phyloP scores from a whole-genome alignment of 2,797 vertebrate genomes.

The Huso huso region DNA sequence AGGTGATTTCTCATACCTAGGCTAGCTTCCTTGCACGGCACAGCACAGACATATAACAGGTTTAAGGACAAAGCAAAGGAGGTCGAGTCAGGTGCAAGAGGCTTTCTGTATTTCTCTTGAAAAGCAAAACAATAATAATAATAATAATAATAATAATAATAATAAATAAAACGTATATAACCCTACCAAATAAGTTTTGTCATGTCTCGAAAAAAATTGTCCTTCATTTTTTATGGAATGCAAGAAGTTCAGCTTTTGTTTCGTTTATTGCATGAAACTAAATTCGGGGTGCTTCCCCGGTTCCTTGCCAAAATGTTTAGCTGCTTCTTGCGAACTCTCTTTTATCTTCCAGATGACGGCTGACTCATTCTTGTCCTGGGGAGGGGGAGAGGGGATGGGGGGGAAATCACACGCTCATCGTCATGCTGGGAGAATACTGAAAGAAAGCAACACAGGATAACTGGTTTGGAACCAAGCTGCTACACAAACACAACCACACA shows the following conservation, averaged over 20 bases:
- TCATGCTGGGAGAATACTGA: conserved; percentile 98
- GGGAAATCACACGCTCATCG: conserved; percentile 94
- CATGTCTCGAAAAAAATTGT: conserved; percentile 71
- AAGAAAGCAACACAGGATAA: conserved; percentile 42
- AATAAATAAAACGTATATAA: conserved; percentile 60
- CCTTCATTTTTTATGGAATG: conserved; percentile 86
- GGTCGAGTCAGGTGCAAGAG: conserved; percentile 35
- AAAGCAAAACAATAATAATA: conserved; percentile 46
- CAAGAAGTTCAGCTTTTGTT: conserved; percentile 71
- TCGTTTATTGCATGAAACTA: conserved; percentile 78
- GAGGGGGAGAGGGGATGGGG: conserved; percentile 22
- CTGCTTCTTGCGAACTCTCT: conserved; percentile 68
- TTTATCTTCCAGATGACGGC: conserved; percentile 80
- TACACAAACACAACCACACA: not conserved
- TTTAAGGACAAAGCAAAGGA: conserved; percentile 64
- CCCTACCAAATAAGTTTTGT: conserved; percentile 75
- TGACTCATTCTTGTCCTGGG: conserved; percentile 60
- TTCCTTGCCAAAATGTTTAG: conserved; percentile 80
- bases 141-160: conserved; percentile 19
- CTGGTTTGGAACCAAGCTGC: conserved; percentile 5
- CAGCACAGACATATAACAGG: conserved; percentile 60
- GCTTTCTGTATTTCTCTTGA: conserved; percentile 59
- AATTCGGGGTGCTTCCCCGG: conserved; percentile 66
- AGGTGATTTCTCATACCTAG: conserved; percentile 70
- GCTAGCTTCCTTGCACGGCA: conserved; percentile 66